A percentile compares a stretch with the other conserved stretches of the same genome.
phyloP scores from a whole-genome alignment of 2,797 vertebrate species.

The Anomalospiza imberbis region DNA sequence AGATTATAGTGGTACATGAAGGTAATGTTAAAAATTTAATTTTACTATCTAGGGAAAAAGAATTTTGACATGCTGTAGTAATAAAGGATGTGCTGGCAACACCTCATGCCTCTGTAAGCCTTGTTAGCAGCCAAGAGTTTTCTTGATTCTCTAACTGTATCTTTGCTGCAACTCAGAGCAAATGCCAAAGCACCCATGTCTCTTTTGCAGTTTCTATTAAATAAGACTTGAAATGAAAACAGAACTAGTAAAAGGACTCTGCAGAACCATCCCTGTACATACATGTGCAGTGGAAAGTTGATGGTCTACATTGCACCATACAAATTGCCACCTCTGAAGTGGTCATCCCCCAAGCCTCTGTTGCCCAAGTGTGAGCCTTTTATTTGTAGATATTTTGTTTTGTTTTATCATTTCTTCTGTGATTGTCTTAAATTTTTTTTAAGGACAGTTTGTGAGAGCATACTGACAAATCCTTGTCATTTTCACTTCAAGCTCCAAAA shows the following conservation, averaged over 20 bases:
- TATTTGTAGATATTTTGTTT: background rate
- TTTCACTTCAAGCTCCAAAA: background rate
- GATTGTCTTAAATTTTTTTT: background rate
- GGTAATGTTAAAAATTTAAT: background rate
- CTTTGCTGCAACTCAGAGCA: background rate
- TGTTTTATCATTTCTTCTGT: background rate
- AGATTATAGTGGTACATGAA: background rate
- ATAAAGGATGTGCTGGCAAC: background rate
- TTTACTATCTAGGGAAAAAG: background rate
- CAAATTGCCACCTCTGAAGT: background rate
- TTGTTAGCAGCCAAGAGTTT: background rate
- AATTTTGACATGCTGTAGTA: background rate
- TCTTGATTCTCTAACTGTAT: background rate
- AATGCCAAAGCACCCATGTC: background rate
- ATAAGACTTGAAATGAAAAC: background rate
- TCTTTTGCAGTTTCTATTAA: background rate
- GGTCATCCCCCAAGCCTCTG: background rate
- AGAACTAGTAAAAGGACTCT: background rate
- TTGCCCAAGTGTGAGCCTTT: background rate
- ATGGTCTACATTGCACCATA: accelerated
- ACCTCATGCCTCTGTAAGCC: accelerated
- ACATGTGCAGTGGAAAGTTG: background rate
- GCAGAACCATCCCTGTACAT: background rate
- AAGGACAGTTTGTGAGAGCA: background rate
- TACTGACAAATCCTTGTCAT: background rate